Evolutionary conservation across 2,888 invertebrate genomes (phyloP).

Genomic region (Chymomyza procnemis): DNA sequence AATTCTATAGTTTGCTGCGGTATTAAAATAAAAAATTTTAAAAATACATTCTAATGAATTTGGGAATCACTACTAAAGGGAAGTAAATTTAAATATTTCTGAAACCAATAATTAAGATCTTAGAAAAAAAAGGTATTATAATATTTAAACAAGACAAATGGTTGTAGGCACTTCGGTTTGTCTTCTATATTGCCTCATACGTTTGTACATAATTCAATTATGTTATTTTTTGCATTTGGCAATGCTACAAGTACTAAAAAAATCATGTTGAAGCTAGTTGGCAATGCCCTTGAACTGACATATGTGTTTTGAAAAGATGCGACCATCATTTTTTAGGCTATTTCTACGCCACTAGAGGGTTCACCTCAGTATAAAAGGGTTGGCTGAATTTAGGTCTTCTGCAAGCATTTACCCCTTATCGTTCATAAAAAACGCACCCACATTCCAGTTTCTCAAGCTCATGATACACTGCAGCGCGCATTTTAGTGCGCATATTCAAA

Average conservation of each 20-base stretch:
- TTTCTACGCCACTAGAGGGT: not conserved
- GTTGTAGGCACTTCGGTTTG: no score
- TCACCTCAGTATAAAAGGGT: not conserved
- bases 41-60: no score
- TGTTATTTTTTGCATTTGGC: slow-evolving; percentile 21
- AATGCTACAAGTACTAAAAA: slow-evolving; percentile 30
- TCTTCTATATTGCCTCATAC: no score
- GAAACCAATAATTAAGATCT: no score
- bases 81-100: no score
- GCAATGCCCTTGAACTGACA: slow-evolving; percentile 13
- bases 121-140: no score
- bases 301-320: not conserved
- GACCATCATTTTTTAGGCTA: not conserved
- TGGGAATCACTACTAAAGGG: no score
- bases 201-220: not conserved
- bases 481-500: slow-evolving; percentile 74
- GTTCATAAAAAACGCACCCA: not conserved
- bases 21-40: no score
- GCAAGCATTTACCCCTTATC: not conserved
- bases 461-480: slow-evolving; percentile 26
- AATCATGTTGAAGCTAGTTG: not conserved
- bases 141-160: no score
- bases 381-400: not conserved
- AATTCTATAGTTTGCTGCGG: no score
- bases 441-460: slow-evolving; percentile 28